Base-by-base conservation (phyloP, 2,888 invertebrate species). In the Xylota sylvarum region DNA sequence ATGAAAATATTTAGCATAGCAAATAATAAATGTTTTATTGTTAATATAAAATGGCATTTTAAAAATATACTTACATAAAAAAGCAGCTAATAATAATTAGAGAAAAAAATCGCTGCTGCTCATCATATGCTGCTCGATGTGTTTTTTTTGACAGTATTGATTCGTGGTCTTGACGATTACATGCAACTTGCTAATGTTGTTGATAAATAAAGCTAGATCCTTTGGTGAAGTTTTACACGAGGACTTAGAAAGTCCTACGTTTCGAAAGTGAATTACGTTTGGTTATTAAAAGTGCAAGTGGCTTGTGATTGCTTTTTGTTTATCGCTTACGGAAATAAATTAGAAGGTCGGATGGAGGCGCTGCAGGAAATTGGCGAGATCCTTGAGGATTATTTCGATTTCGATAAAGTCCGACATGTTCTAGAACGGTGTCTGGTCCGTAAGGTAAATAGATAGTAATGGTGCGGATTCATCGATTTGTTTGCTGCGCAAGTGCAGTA, bases 391-490 rank as follows among this genome's bases (percentile, higher is more conserved):
- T 43, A 43, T 43, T 43, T 43, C 14, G n/a, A 14, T 43, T 43
- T 43, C 43, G 43, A 43, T 43, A 43, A 43, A 43, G 43, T 23
- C n/a, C 60, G 43, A 43, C 43, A 43, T 43, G 43, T 43, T 14
- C 6, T 43, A 5, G 4, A 14, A 5, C 2, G 43, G 14, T 43
- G 43, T 6, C 5, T 43, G 14, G 0, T 5, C 6, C 43, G 43
- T 5, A 6, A 14, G 43, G 43, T 43, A 43, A 35, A 35, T 35
- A n/a, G n/a, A n/a, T n/a, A n/a, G n/a, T n/a, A 9, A 10, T 10
- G 2, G 2, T 43, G n/a, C n/a, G 0, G 43, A 14, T 1, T 40
- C n/a, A n/a, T n/a, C 4, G 43, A 43, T 12, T 14, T 14, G 14
- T 43, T 14, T 43, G 4, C 4, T 4, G 12, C 4, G 37, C 10